Conservation (phyloP, 1,140 invertebrate species). For the Rhizoglyphus robini region DNA sequence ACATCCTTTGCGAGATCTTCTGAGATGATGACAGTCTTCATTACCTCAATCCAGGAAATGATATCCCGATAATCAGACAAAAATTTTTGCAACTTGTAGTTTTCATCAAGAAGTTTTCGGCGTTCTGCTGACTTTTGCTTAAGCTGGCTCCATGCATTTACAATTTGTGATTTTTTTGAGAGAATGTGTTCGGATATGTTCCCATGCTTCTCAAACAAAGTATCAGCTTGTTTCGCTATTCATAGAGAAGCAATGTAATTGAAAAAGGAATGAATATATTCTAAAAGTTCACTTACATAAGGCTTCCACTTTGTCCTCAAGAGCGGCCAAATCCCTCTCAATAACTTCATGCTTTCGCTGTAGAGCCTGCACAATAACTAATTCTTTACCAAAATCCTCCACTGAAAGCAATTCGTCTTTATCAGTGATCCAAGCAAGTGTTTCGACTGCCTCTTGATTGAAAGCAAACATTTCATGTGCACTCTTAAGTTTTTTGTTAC, state of each 20-base stretch:
- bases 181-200: constrained; percentile 84
- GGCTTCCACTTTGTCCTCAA: constrained; percentile 88
- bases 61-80: constrained; percentile 94
- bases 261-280: background rate
- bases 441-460: constrained; percentile 96
- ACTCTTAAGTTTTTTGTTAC: constrained; percentile 90
- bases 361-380: constrained; percentile 88
- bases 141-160: constrained; percentile 78
- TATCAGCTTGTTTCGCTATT: constrained; percentile 58
- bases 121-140: constrained; percentile 56
- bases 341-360: constrained; percentile 94
- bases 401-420: constrained; percentile 93
- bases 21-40: constrained; percentile 88
- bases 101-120: constrained; percentile 72
- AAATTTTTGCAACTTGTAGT: constrained; percentile 87
- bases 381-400: constrained; percentile 93
- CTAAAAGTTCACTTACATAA: constrained; percentile 45
- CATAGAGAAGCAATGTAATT: background rate
- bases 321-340: constrained; percentile 89
- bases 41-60: constrained; percentile 94
- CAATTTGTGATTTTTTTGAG: constrained; percentile 78
- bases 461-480: constrained; percentile 98
- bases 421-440: constrained; percentile 96
- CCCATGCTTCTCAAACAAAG: constrained; percentile 73
- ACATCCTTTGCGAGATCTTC: constrained; percentile 98